Percentiles rank a stretch among this genome's conserved stretches.
Conservation (phyloP, 2,797 vertebrate genomes). For the Acanthopagrus latus region DNA sequence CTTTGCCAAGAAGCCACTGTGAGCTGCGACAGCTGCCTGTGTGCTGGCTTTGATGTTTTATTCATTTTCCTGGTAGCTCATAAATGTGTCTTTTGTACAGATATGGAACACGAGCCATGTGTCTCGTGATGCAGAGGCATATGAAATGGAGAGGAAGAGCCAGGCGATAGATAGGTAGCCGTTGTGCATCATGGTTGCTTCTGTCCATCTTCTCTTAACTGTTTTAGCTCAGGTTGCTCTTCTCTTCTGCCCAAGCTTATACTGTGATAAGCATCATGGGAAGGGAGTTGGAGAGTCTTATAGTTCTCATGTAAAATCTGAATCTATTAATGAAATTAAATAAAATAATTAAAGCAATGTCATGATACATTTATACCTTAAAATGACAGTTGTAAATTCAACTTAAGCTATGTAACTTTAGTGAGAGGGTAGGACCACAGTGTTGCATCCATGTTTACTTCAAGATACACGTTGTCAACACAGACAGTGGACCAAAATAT, state of each 20-base stretch:
- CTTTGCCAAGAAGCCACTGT: slow-evolving; percentile 48
- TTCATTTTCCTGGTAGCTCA: slow-evolving; percentile 64
- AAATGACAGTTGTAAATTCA: too few species aligned
- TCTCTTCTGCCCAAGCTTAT: neutral
- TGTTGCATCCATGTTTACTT: too few species aligned
- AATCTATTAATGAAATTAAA: neutral
- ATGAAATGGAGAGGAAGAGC: slow-evolving; percentile 33
- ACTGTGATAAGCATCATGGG: neutral
- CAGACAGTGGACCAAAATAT: too few species aligned
- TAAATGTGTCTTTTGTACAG: slow-evolving; percentile 62
- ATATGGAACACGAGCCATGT: slow-evolving; percentile 24
- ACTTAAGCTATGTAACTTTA: too few species aligned
- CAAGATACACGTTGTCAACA: too few species aligned
- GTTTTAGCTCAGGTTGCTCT: neutral
- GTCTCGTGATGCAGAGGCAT: slow-evolving; percentile 24
- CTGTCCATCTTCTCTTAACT: neutral
- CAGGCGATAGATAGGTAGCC: neutral
- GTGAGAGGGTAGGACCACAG: too few species aligned
- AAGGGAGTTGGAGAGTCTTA: neutral
- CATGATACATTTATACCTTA: too few species aligned
- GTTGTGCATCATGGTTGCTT: slow-evolving; percentile 11
- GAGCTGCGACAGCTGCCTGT: slow-evolving; percentile 46
- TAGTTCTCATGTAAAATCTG: too few species aligned
- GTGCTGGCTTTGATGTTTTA: slow-evolving; percentile 68
- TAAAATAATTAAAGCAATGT: too few species aligned